Evolutionary conservation across 2,797 vertebrate species (phyloP), one percentile per base, ranked within the genome.

Genomic region (Xiphophorus birchmanni): DNA sequence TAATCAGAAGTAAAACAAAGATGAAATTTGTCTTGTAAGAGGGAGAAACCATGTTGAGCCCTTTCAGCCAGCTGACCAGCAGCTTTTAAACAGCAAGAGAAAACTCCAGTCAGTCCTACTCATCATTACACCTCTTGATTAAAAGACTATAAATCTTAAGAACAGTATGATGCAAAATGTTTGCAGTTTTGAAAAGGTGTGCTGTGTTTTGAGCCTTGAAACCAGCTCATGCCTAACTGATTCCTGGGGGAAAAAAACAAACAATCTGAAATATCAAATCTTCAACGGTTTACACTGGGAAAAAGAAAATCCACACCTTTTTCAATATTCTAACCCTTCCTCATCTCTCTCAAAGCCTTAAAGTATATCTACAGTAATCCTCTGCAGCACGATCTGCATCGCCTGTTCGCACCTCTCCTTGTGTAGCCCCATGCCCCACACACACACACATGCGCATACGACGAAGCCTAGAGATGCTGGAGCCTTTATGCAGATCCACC

Each of bases 401-500:
- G 80, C 79, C 78, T n/a, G 72, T 77, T 83, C 78, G 50, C 84
- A 56, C 65, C 76, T 75, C 85, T 13, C 10, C 82, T 79, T 79
- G 82, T 4, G 63, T 17, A 73, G 48, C 87, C 88, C 84, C 82
- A 88, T 10, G 52, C 21, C 74, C 87, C 32, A 9, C 50, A 0
- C 50, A 2, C 48, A 11, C 83, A 73, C 4, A 12, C 47, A 2
- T 83, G 63, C 71, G 6, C 84, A 75, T 94, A 96, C 93, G 84
- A 93, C 91, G 90, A 95, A 96, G 96, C 95, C 96, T 96, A 96
- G 96, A 96, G 95, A 96, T 96, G 96, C 95, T 94, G 90, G 93
- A 95, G 90, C 89, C 88, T 92, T 97, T 96, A 98, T 96, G 97
- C 96, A 97, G 96, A 95, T 95, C 97, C 96, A 94, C 96, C 84